Percentiles rank a stretch among this genome's conserved stretches.
Conservation (phyloP, 2,113 vertebrate species). For the Xyrauchen texanus region DNA sequence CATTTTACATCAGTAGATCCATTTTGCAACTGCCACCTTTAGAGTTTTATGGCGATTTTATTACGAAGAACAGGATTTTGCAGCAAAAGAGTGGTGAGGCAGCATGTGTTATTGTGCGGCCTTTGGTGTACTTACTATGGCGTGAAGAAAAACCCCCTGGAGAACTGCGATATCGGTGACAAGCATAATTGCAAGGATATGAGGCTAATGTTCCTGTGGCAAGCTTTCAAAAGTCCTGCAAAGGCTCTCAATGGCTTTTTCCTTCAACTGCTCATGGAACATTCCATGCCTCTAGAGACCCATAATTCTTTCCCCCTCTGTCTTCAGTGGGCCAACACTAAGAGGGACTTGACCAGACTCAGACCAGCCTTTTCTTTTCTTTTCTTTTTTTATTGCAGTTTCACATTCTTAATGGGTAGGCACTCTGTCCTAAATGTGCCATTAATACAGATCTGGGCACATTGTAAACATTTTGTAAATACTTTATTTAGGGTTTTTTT, state of each 20-base stretch:
- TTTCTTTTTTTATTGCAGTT: conserved; percentile 46
- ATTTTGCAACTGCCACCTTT: conserved; percentile 14
- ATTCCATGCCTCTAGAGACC: conserved; percentile 77
- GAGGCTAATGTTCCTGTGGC: conserved; percentile 21
- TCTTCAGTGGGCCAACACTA: conserved; percentile 76
- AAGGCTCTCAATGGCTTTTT: conserved; percentile 53
- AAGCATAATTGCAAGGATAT: conserved; percentile 8
- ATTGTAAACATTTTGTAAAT: conserved; percentile 74
- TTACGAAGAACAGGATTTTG: conserved; percentile 9
- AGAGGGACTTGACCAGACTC: conserved; percentile 58
- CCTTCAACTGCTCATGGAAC: conserved; percentile 57
- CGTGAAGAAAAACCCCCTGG: conserved; percentile 13
- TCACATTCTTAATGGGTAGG: conserved; percentile 67
- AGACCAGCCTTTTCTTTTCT: conserved; percentile 54
- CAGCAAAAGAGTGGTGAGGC: conserved; percentile 1
- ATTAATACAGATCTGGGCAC: conserved; percentile 59
- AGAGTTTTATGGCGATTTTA: conserved; percentile 1
- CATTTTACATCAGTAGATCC: conserved; percentile 26
- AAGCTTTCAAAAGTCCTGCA: conserved; percentile 55
- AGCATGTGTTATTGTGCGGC: conserved; percentile 3
- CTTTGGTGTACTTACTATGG: conserved; percentile 12
- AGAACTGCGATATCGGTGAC: conserved; percentile 31
- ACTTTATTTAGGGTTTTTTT: conserved; percentile 65
- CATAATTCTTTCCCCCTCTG: conserved; percentile 71
- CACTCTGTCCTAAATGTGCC: conserved; percentile 60